Percentiles rank a stretch among this genome's conserved stretches.
Evolutionary conservation across 1,140 invertebrate species (phyloP).

Genomic region (Cyclargus thomasi): DNA sequence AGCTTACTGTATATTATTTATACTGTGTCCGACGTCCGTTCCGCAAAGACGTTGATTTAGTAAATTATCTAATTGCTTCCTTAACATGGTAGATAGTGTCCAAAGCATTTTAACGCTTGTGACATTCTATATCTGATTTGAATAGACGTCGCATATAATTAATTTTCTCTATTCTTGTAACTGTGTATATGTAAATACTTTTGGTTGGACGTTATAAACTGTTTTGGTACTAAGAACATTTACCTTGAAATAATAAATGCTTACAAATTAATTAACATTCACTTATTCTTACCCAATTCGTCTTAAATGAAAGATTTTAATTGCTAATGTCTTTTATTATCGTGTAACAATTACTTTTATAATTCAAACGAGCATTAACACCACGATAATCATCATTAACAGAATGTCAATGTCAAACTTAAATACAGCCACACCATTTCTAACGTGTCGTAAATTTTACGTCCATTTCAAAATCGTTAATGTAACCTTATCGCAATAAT

Average conservation of each 20-base stretch:
- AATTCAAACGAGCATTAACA: background rate
- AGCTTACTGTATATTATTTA: too few species aligned
- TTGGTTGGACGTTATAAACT: too few species aligned
- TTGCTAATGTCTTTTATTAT: background rate
- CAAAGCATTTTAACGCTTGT: background rate
- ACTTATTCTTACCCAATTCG: background rate
- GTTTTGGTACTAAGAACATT: too few species aligned
- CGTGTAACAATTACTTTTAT: background rate
- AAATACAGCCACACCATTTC: background rate
- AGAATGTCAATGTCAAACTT: constrained; percentile 5
- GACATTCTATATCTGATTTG: background rate
- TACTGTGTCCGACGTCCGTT: too few species aligned
- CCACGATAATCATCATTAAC: background rate
- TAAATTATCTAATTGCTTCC: background rate
- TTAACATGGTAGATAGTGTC: background rate
- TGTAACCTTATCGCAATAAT: constrained; percentile 7
- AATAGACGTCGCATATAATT: background rate
- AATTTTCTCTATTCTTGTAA: background rate
- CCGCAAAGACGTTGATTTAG: background rate
- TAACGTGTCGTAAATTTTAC: background rate
- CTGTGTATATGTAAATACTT: too few species aligned
- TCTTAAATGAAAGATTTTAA: background rate
- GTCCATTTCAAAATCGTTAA: background rate
- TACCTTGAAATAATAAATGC: background rate
- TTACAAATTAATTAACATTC: too few species aligned